Percentiles rank a stretch among this genome's conserved stretches.
Conservation (phyloP, 2,797 vertebrate species). For the Anguilla obscura region DNA sequence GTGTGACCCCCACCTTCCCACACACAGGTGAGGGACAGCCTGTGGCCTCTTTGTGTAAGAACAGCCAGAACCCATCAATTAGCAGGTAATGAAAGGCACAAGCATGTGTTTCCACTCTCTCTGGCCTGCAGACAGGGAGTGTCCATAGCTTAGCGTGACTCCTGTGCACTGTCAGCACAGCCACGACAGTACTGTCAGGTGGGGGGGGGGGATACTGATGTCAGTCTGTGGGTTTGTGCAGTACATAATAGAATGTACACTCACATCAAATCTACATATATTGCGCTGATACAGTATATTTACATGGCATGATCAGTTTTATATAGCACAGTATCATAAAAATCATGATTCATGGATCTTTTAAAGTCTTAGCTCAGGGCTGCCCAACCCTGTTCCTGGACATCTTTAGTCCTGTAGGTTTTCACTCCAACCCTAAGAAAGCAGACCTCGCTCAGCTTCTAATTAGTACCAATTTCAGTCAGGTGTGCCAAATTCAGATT, state of each 20-base stretch:
- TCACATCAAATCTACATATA: background rate
- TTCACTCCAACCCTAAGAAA: too few species aligned
- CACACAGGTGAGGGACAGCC: background rate
- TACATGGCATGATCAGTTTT: background rate
- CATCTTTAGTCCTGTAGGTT: too few species aligned
- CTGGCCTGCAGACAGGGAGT: slow-evolving; percentile 5
- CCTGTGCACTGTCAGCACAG: background rate
- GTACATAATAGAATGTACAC: background rate
- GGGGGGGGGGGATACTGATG: background rate
- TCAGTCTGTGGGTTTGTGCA: background rate
- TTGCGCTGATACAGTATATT: background rate
- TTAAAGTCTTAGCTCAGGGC: too few species aligned
- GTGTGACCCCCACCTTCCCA: too few species aligned
- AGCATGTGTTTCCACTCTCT: background rate
- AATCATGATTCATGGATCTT: background rate
- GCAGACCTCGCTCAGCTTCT: too few species aligned
- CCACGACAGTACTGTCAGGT: background rate
- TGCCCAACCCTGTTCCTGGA: too few species aligned
- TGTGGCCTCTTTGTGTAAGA: background rate
- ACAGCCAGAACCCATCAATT: slow-evolving; percentile 7
- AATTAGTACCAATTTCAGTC: too few species aligned
- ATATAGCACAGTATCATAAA: background rate
- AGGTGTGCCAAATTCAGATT: too few species aligned
- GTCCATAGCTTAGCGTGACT: background rate
- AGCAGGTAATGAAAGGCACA: background rate